phyloP scores from a whole-genome alignment of 92 coral and sea anemone genomes.

The Meandrina meandrites region DNA sequence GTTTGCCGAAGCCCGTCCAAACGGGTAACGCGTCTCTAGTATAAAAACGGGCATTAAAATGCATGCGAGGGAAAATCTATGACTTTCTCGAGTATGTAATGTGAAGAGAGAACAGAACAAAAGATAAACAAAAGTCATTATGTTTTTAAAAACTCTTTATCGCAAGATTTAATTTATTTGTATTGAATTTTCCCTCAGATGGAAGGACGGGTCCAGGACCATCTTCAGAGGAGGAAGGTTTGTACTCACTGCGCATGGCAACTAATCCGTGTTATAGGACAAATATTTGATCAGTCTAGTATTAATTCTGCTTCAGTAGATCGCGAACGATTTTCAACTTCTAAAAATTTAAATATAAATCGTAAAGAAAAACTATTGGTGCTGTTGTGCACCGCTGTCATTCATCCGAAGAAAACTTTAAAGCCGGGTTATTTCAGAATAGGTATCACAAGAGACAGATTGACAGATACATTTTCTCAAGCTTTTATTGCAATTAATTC shows the following conservation, averaged over 20 bases:
- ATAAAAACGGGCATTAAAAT: too few species aligned
- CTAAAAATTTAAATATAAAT: too few species aligned
- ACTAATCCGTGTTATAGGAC: neutral
- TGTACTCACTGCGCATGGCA: neutral
- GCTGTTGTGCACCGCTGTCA: neutral
- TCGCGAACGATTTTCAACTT: too few species aligned
- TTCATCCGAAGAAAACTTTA: too few species aligned
- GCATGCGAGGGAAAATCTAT: too few species aligned
- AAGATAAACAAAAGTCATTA: neutral
- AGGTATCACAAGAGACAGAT: neutral
- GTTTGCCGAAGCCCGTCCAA: too few species aligned
- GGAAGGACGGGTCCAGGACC: conserved; percentile 99
- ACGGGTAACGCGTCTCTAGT: too few species aligned
- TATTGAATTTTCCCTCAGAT: conserved; percentile 44
- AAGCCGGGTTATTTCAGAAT: too few species aligned
- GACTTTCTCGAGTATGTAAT: neutral
- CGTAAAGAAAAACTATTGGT: too few species aligned
- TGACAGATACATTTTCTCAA: neutral
- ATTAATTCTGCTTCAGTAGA: neutral
- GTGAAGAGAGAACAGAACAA: neutral
- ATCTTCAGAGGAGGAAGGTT: conserved; percentile 93
- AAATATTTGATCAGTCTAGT: neutral
- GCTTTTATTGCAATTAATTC: neutral
- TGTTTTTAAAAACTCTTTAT: neutral
- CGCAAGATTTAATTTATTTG: neutral